Percentiles rank a stretch among this genome's conserved stretches.
Evolutionary conservation across 2,113 vertebrate species (phyloP).

Genomic region (Sakesphorus luctuosus): DNA sequence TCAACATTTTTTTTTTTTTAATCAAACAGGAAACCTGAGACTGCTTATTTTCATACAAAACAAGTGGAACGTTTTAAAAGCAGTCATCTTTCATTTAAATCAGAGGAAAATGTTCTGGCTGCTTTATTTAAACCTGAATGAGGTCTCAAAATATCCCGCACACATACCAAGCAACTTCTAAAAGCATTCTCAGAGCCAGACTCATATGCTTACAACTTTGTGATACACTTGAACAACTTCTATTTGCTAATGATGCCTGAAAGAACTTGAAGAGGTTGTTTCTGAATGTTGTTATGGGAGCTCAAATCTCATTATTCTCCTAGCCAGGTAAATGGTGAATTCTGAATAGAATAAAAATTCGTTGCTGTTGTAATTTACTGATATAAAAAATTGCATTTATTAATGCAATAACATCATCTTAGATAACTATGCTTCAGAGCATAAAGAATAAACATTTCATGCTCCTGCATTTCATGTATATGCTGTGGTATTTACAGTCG

Average conservation of each 20-base stretch:
- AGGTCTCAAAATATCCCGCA: background rate
- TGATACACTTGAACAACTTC: background rate
- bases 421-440: background rate
- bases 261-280: background rate
- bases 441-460: background rate
- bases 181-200: background rate
- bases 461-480: background rate
- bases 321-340: background rate
- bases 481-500: background rate
- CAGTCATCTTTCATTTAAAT: background rate
- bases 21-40: background rate
- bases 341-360: slow-evolving; percentile 5
- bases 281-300: background rate
- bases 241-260: background rate
- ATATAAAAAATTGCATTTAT: background rate
- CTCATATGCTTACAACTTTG: background rate
- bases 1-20: background rate
- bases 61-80: background rate
- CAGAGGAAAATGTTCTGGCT: background rate
- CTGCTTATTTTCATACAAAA: background rate
- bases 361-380: background rate
- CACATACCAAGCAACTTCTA: background rate
- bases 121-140: background rate
- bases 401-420: background rate
- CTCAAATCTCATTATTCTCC: background rate